Conservation (phyloP, 2,888 invertebrate genomes). For the Brenthis daphne region DNA sequence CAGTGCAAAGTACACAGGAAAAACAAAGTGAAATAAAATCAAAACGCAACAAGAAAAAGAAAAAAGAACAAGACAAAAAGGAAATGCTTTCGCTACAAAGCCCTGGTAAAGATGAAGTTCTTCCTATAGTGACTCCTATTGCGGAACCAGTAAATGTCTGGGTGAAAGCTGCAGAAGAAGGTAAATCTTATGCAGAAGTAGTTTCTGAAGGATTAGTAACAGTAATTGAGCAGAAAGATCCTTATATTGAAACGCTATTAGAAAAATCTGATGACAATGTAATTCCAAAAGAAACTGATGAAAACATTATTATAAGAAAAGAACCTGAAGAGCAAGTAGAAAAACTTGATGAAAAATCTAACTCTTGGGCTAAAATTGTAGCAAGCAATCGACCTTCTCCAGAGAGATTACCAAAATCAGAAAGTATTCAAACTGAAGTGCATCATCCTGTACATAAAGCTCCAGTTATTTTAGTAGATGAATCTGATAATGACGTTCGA, state of each 20-base stretch:
- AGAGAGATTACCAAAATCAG: constrained; percentile 53
- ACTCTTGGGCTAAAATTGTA: constrained; percentile 74
- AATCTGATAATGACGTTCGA: constrained; percentile 53
- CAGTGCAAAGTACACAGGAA: constrained; percentile 22
- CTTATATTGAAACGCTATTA: constrained; percentile 25
- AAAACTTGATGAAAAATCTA: constrained; percentile 43
- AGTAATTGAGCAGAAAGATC: constrained; percentile 41
- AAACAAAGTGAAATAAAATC: constrained; percentile 51
- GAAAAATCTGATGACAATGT: constrained; percentile 17
- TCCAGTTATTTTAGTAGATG: constrained; percentile 68
- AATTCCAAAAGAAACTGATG: constrained; percentile 22
- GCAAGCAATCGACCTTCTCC: constrained; percentile 62
- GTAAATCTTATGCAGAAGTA: constrained; percentile 87
- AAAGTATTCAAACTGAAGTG: constrained; percentile 46
- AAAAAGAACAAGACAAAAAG: constrained; percentile 60
- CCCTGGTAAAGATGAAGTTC: constrained; percentile 10
- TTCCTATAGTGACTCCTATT: constrained; percentile 33
- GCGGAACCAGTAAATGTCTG: constrained; percentile 64
- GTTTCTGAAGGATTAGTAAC: constrained; percentile 75
- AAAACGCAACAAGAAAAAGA: constrained; percentile 65
- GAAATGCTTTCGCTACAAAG: constrained; percentile 24
- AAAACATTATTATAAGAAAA: constrained; percentile 36
- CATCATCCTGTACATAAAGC: constrained; percentile 45
- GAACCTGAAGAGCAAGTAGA: constrained; percentile 29
- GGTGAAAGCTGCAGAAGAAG: constrained; percentile 78